Conservation (phyloP, 64 coral and sea anemone genomes). For the Pocillopora verrucosa region DNA sequence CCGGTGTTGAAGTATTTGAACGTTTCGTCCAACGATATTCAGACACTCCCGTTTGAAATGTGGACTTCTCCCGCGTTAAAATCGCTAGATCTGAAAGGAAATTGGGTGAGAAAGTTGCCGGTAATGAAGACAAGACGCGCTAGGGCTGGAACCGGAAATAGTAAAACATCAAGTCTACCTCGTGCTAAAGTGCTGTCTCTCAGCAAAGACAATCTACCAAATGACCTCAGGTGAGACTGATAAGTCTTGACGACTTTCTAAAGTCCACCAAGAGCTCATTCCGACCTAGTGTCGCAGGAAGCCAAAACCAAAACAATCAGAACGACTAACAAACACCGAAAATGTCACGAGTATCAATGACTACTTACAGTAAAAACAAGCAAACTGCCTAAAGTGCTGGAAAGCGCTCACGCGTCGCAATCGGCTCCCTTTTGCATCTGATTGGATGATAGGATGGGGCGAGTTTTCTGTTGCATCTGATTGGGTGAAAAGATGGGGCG, state of each 20-base stretch:
- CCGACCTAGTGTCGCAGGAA: too few relatives aligned
- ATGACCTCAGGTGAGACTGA: conserved; percentile 7
- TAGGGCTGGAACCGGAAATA: neutral
- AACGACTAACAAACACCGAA: neutral
- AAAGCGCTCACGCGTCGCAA: too few relatives aligned
- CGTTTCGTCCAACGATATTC: conserved; percentile 85
- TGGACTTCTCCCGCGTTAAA: conserved; percentile 83
- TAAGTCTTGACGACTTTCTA: too few relatives aligned
- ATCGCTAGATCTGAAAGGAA: conserved; percentile 84
- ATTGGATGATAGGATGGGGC: too few relatives aligned
- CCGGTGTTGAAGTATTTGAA: conserved; percentile 82
- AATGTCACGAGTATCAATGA: too few relatives aligned
- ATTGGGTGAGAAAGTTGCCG: conserved; percentile 81
- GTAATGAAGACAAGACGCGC: conserved; percentile 55
- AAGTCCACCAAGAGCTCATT: too few relatives aligned
- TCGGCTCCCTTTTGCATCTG: too few relatives aligned
- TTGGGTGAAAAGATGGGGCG: too few relatives aligned
- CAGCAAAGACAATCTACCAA: conserved; percentile 47
- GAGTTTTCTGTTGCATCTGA: too few relatives aligned
- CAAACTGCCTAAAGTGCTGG: too few relatives aligned
- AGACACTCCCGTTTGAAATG: conserved; percentile 88
- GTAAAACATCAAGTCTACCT: conserved; percentile 63
- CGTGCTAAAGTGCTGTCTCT: conserved; percentile 59
- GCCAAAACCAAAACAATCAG: too few relatives aligned
- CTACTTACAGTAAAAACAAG: too few relatives aligned